Evolutionary conservation across 2,113 vertebrate genomes (phyloP).

Genomic region (Sminthopsis crassicaudata): DNA sequence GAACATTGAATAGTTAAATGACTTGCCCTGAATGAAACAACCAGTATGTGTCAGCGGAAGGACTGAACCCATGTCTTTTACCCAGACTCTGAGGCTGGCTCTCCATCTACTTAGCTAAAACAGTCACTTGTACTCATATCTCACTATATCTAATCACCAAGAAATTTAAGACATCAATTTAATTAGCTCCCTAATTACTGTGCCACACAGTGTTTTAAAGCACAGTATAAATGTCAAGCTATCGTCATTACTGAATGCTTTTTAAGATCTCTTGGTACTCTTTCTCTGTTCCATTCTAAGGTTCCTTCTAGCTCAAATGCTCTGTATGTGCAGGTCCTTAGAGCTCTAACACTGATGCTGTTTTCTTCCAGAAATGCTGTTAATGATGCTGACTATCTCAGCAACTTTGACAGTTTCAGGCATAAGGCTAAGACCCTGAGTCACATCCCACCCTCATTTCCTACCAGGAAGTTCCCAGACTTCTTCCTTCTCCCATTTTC

Average conservation of each 20-base stretch:
- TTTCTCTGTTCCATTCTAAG: background rate
- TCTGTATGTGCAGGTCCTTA: background rate
- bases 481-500: background rate
- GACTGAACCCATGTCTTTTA: background rate
- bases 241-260: no score
- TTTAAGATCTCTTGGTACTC: background rate
- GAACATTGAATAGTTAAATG: background rate
- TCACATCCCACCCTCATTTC: fast-evolving
- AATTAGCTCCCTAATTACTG: background rate
- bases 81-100: background rate
- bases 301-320: background rate
- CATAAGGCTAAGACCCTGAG: background rate
- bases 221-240: background rate
- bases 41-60: background rate
- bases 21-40: background rate
- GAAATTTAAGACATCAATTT: background rate
- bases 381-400: background rate
- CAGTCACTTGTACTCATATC: background rate
- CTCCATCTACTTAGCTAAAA: background rate
- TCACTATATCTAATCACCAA: background rate
- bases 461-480: background rate
- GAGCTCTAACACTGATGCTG: background rate
- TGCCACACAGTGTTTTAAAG: background rate
- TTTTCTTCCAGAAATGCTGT: background rate
- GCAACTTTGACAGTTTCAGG: background rate